These are phyloP conservation scores for Bombus ignitus DNA, from an alignment of 1,140 invertebrate species.

Conservation along the genomic window DNA sequence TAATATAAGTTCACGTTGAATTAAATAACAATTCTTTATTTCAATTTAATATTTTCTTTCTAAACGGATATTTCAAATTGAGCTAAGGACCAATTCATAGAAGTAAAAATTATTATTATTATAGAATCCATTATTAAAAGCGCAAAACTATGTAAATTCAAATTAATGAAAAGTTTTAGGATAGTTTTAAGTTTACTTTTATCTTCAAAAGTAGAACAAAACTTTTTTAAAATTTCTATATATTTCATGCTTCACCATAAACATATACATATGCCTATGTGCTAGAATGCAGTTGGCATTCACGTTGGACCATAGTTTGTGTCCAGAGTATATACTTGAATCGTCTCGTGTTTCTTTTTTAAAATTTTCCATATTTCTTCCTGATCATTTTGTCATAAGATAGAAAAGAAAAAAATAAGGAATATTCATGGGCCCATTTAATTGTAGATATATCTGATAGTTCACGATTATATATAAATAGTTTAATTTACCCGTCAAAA, in stretches of 20 bases:
- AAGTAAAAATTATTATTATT: neutral
- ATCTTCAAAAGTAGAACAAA: neutral
- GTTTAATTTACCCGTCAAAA: neutral
- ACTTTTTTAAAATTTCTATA: neutral
- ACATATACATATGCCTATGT: neutral
- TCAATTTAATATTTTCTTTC: neutral
- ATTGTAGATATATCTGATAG: neutral
- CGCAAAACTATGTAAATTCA: neutral
- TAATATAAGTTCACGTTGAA: neutral
- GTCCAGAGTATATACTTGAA: neutral
- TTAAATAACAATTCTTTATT: neutral
- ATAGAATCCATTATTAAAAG: neutral
- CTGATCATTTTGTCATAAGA: neutral
- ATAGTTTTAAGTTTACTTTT: neutral
- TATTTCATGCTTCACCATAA: neutral
- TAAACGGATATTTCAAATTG: neutral
- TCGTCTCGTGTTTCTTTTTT: conserved; percentile 17
- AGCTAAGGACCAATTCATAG: neutral
- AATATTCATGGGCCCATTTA: neutral
- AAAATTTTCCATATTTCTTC: neutral
- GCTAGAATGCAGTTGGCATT: conserved; percentile 16
- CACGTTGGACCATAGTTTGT: neutral
- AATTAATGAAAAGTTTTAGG: neutral
- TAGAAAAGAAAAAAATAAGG: too few relatives aligned
- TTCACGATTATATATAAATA: neutral